A percentile compares a stretch with the other conserved stretches of the same genome.
Evolutionary conservation across 2,113 vertebrate species (phyloP).

Genomic region (Zosterops pallidus): DNA sequence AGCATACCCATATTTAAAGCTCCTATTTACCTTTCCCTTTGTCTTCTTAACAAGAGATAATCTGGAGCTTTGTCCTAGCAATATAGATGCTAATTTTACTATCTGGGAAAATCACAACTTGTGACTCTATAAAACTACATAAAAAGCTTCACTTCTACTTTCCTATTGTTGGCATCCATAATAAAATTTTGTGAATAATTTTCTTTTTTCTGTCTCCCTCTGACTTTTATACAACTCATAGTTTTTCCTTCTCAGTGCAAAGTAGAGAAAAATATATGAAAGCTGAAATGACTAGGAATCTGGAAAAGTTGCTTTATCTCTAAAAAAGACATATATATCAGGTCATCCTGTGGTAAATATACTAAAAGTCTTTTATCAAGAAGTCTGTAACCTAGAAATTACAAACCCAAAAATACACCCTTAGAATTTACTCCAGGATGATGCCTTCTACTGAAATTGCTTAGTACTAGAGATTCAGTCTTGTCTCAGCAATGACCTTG

Average conservation of each 20-base stretch:
- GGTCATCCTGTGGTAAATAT: background rate
- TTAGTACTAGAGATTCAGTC: background rate
- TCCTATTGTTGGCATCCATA: background rate
- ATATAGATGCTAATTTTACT: constrained; percentile 43
- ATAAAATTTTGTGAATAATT: background rate
- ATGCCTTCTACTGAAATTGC: background rate
- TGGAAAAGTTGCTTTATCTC: background rate
- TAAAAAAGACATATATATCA: background rate
- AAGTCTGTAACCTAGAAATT: background rate
- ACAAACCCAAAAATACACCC: background rate
- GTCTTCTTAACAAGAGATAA: constrained; percentile 12
- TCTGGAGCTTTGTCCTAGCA: constrained; percentile 5
- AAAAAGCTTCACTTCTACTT: background rate
- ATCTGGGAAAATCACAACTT: background rate
- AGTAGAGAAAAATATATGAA: background rate
- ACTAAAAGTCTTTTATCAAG: background rate
- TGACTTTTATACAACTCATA: background rate
- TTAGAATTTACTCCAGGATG: background rate
- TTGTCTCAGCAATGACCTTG: background rate
- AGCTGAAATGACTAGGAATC: background rate
- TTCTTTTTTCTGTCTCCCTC: background rate
- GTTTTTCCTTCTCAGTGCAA: background rate
- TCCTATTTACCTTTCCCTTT: constrained; percentile 19
- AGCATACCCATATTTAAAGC: background rate
- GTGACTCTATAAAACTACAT: background rate